Percentiles rank a stretch among this genome's conserved stretches.
Conservation (phyloP, 2,797 vertebrate genomes). For the Sparidentex hasta region DNA sequence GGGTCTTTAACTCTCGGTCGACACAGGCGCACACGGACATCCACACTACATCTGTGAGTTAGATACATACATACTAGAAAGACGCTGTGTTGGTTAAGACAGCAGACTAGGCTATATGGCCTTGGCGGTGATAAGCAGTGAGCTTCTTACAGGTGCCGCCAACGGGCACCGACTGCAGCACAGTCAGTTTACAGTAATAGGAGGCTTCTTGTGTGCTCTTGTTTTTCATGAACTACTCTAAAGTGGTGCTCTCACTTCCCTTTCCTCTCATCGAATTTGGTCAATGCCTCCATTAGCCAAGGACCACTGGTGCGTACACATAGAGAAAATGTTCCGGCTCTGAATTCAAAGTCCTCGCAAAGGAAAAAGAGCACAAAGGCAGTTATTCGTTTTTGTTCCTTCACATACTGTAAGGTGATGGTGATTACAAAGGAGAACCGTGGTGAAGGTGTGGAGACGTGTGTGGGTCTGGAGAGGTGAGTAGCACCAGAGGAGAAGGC, state of each 20-base stretch:
- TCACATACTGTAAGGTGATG: slow-evolving; percentile 62
- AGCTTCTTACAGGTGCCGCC: slow-evolving; percentile 62
- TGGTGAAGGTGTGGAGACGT: slow-evolving; percentile 45
- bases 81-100: slow-evolving; percentile 72
- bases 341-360: slow-evolving; percentile 40
- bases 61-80: slow-evolving; percentile 65
- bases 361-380: slow-evolving; percentile 71
- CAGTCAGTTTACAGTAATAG: slow-evolving; percentile 36
- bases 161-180: slow-evolving; percentile 57
- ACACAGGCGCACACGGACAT: slow-evolving; percentile 55
- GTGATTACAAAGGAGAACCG: slow-evolving; percentile 66
- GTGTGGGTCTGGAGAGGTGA: slow-evolving; percentile 7
- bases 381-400: slow-evolving; percentile 61
- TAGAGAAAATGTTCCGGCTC: slow-evolving; percentile 41
- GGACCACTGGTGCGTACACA: slow-evolving; percentile 23
- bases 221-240: slow-evolving; percentile 50
- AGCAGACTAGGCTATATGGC: slow-evolving; percentile 74
- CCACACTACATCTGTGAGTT: slow-evolving; percentile 39
- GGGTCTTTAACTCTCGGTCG: slow-evolving; percentile 31
- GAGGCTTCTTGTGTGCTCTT: slow-evolving; percentile 71
- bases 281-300: slow-evolving; percentile 42
- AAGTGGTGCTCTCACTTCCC: slow-evolving; percentile 46
- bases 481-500: slow-evolving; percentile 75
- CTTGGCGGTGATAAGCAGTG: slow-evolving; percentile 76
- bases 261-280: slow-evolving; percentile 44